Conservation (phyloP, 2,113 vertebrate species). For the Polyodon spathula region DNA sequence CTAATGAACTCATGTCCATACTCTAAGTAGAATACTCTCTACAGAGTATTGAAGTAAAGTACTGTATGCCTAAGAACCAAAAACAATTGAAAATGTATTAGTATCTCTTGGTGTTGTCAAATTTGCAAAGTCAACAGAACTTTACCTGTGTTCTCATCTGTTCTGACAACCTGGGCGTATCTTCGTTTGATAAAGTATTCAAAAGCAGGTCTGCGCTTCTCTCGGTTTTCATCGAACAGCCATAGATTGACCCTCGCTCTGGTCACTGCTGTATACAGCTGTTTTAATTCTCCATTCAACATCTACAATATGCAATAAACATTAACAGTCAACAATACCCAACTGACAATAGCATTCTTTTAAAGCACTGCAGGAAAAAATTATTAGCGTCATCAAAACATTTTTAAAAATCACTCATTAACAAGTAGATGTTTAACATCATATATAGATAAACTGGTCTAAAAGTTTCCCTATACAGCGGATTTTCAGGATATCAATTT, state of each 20-base stretch:
- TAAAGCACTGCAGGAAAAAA: not conserved
- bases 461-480: not conserved
- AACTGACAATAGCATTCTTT: not conserved
- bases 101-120: not conserved
- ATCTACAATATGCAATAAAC: constrained; percentile 37
- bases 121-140: not conserved
- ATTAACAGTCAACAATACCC: not conserved
- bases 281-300: constrained; percentile 67
- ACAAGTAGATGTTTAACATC: too few relatives aligned
- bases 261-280: constrained; percentile 66
- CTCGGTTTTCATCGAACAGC: constrained; percentile 67
- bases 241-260: constrained; percentile 69
- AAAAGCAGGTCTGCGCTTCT: constrained; percentile 64
- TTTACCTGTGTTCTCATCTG: constrained; percentile 63
- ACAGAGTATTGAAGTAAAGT: too few relatives aligned
- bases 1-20: too few relatives aligned
- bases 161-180: constrained; percentile 62
- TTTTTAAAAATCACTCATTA: too few relatives aligned
- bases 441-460: not conserved
- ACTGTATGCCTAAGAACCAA: too few relatives aligned
- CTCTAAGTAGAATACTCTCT: too few relatives aligned
- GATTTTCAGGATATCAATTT: not conserved
- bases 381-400: too few relatives aligned
- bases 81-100: too few relatives aligned
- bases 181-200: constrained; percentile 55